Evolutionary conservation across 2,888 invertebrate species (phyloP).

Genomic region (Allygus modestus): DNA sequence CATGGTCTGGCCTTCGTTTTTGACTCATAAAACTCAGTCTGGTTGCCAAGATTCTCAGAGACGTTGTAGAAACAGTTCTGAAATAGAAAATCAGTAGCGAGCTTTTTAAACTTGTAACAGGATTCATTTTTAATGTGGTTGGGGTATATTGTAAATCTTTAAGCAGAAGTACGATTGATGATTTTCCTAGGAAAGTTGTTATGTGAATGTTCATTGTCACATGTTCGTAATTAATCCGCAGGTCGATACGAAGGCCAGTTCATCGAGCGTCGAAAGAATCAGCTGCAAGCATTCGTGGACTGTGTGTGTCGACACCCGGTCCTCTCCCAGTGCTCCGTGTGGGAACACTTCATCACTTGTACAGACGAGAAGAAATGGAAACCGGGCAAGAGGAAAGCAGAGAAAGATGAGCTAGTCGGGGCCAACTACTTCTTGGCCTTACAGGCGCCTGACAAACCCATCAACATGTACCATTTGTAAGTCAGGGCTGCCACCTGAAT

Average conservation of each 20-base stretch:
- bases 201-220: too few relatives aligned
- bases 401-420: slow-evolving; percentile 94
- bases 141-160: too few relatives aligned
- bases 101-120: too few relatives aligned
- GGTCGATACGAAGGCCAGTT: slow-evolving; percentile 98
- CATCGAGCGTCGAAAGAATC: slow-evolving; percentile 95
- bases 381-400: slow-evolving; percentile 95
- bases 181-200: too few relatives aligned
- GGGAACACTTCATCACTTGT: slow-evolving; percentile 98
- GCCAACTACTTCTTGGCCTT: slow-evolving; percentile 95
- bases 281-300: slow-evolving; percentile 97
- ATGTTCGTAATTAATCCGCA: too few relatives aligned
- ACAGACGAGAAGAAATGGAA: slow-evolving; percentile 99
- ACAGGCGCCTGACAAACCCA: slow-evolving; percentile 88
- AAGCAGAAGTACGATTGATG: too few relatives aligned
- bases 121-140: too few relatives aligned
- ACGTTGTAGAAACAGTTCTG: too few relatives aligned
- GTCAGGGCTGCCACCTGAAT: slow-evolving; percentile 69
- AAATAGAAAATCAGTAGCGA: too few relatives aligned
- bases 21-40: too few relatives aligned
- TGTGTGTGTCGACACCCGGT: slow-evolving; percentile 98
- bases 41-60: too few relatives aligned
- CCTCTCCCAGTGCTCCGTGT: slow-evolving; percentile 92
- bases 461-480: slow-evolving; percentile 77
- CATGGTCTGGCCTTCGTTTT: too few relatives aligned